Conservation (phyloP, 2,888 invertebrate species). For the Marronus borbonicus region DNA sequence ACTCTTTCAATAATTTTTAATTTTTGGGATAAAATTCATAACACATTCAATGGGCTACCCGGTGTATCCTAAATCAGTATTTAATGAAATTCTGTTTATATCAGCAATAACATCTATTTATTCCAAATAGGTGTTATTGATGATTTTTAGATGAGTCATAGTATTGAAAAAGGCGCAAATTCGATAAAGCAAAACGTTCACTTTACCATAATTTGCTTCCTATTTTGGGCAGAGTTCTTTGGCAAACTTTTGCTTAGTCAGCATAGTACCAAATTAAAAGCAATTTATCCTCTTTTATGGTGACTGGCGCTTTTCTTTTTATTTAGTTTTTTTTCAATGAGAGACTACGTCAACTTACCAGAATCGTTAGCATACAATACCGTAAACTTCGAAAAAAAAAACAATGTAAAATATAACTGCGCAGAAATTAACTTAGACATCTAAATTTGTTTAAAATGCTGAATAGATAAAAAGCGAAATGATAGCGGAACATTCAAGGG, state of each 20-base stretch:
- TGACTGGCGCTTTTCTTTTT: too few relatives aligned
- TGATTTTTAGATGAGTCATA: constrained; percentile 18
- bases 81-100: too few relatives aligned
- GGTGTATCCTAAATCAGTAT: too few relatives aligned
- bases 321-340: background rate
- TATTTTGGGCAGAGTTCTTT: constrained; percentile 24
- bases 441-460: too few relatives aligned
- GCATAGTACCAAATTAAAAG: background rate
- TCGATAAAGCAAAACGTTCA: constrained; percentile 9
- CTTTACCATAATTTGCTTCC: constrained; percentile 32
- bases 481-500: too few relatives aligned
- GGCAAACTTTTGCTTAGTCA: constrained; percentile 25
- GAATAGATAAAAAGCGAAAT: too few relatives aligned
- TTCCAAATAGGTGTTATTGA: background rate
- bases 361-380: background rate
- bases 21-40: too few relatives aligned
- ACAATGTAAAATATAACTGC: too few relatives aligned
- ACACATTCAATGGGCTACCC: too few relatives aligned
- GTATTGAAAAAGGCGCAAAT: constrained; percentile 27
- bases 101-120: background rate
- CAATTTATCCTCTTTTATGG: constrained; percentile 30
- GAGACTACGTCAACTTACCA: background rate
- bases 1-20: too few relatives aligned
- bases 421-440: too few relatives aligned
- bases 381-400: too few relatives aligned